Percentiles rank a stretch among this genome's conserved stretches.
Evolutionary conservation across 2,113 vertebrate genomes (phyloP).

Genomic region (Axis porcinus): DNA sequence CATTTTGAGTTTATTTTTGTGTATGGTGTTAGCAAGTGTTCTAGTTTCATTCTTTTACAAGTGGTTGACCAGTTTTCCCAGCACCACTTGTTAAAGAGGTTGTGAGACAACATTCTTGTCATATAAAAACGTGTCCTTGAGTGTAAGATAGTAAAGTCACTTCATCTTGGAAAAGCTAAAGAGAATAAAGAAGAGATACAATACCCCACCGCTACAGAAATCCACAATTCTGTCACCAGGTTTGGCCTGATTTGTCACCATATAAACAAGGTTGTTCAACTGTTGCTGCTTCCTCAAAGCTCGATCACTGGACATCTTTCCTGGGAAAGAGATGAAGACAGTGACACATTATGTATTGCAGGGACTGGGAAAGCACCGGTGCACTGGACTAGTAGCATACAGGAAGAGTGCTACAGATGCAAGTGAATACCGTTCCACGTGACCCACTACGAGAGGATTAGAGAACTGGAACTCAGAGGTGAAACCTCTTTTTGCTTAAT

Average conservation of each 20-base stretch:
- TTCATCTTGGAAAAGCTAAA: background rate
- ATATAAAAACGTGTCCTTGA: background rate
- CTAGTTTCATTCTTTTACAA: too few species aligned
- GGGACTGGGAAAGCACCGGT: background rate
- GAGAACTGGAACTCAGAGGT: background rate
- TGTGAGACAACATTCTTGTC: background rate
- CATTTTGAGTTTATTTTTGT: too few species aligned
- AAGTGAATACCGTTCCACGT: background rate
- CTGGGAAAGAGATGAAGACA: conserved; percentile 77
- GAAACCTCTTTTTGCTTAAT: background rate
- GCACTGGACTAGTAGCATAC: too few species aligned
- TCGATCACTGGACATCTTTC: conserved; percentile 93
- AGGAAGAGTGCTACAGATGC: background rate
- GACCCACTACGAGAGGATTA: background rate
- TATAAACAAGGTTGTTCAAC: conserved; percentile 93
- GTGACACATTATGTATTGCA: background rate
- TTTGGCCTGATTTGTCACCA: conserved; percentile 86
- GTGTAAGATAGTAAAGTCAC: background rate
- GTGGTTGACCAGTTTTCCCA: too few species aligned
- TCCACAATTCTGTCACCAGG: conserved; percentile 92
- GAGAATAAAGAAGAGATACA: conserved; percentile 23
- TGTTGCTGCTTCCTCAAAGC: conserved; percentile 94
- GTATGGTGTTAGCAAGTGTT: too few species aligned
- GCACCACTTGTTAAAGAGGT: too few species aligned
- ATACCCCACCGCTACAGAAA: conserved; percentile 98